phyloP scores from a whole-genome alignment of 2,888 invertebrate genomes.

The Pristionchus mayeri region DNA sequence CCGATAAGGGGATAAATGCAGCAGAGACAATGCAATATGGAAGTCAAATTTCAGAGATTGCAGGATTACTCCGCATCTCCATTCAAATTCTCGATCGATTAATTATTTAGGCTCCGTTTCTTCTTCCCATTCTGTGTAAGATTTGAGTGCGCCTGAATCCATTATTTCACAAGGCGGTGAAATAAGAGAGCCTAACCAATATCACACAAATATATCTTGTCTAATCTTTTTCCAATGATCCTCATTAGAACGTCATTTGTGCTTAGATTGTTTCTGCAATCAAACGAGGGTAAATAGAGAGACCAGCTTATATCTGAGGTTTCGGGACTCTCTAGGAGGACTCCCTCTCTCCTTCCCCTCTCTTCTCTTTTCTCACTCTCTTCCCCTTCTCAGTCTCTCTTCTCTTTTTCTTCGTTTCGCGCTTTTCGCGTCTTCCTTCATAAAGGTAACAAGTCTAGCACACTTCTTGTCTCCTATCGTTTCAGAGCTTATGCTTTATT shows the following conservation, averaged over 20 bases:
- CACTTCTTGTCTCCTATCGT: background rate
- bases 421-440: background rate
- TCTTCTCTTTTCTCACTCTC: background rate
- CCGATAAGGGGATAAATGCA: slow-evolving; percentile 16
- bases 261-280: slow-evolving; percentile 22
- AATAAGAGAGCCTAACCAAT: background rate
- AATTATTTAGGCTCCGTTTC: too few species aligned
- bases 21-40: background rate
- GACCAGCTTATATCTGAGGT: background rate
- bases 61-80: background rate
- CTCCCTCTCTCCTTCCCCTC: background rate
- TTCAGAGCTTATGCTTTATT: slow-evolving; percentile 20
- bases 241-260: background rate
- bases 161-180: slow-evolving; percentile 3
- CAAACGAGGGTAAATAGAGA: background rate
- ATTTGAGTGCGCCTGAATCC: background rate
- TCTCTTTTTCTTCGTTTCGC: background rate
- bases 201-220: background rate
- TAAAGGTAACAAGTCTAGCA: slow-evolving; percentile 23
- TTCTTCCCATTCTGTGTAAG: background rate
- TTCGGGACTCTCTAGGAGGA: too few species aligned
- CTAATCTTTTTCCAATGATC: background rate
- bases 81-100: background rate
- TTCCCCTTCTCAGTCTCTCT: background rate
- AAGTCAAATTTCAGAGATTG: background rate